These are phyloP conservation scores for Dasyornis broadbenti DNA, from an alignment of 2,113 vertebrate genomes.

Conservation along the genomic window DNA sequence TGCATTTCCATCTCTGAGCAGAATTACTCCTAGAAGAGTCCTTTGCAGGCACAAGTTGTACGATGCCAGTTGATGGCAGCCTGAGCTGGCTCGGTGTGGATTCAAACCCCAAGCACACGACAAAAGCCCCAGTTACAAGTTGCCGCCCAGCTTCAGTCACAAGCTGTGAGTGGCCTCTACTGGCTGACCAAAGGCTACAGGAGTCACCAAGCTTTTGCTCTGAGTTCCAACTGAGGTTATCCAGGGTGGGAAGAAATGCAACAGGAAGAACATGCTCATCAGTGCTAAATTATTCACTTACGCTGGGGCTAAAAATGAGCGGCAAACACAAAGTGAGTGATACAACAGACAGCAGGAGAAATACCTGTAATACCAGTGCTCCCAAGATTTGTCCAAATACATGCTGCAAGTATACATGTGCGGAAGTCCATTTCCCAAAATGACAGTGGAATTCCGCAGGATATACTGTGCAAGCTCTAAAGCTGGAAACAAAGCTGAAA, in stretches of 20 bases:
- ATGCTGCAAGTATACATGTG: neutral
- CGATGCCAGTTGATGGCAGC: neutral
- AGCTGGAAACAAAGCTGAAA: neutral
- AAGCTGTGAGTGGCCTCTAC: slow-evolving; percentile 98
- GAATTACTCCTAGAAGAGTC: neutral
- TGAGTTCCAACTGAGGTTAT: neutral
- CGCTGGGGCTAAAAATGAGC: neutral
- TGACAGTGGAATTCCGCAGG: neutral
- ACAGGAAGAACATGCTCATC: neutral
- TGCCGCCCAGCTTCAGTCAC: slow-evolving; percentile 67
- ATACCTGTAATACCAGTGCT: neutral
- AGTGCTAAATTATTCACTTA: neutral
- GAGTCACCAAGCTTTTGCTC: slow-evolving; percentile 63
- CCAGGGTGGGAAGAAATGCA: neutral
- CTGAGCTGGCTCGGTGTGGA: neutral
- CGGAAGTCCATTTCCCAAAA: neutral
- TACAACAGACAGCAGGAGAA: fast-evolving
- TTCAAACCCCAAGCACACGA: neutral
- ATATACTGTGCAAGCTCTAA: neutral
- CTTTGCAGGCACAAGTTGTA: neutral
- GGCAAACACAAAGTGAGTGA: neutral
- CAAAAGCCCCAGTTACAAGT: neutral
- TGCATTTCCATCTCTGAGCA: neutral
- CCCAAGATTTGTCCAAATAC: neutral
- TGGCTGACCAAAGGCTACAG: slow-evolving; percentile 89